Evolutionary conservation across 1,140 invertebrate genomes (phyloP), one percentile per base, ranked within the genome.

Genomic region (Neodiprion virginianus): DNA sequence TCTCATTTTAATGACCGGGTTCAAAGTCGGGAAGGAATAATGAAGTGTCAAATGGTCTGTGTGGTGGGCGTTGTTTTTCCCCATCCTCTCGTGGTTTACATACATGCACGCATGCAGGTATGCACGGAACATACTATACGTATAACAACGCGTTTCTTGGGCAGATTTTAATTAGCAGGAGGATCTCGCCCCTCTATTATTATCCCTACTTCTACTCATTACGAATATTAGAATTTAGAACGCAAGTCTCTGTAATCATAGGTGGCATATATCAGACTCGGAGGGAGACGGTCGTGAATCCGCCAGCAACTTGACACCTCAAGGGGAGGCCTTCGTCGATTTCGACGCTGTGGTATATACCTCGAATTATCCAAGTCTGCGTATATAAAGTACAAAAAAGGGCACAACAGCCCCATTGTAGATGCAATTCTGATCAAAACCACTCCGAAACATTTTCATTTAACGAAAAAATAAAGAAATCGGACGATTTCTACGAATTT

Each of bases 21-120:
- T 49, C 70, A 23, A 53, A 23, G 70, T 47, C 53, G 53, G 11
- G 53, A 61, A 61, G 53, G 80, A 81, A 80, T 79, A 79, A 79
- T 80, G 80, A 81, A 81, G 79, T 81, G 80, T 80, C 80, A 78
- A 81, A 80, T 71, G n/a, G 70, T 50, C 23, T 71, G 53, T 61
- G 12, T 40, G 48, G 70, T 71, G 70, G 70, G 70, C 70, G 70
- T 23, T 48, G 17, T 71, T 61, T 48, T 48, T 49, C 70, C 40
- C n/a, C 14, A 71, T 14, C 23, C 21, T 47, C 48, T 71, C 48
- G 4, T 21, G n/a, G 70, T 23, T 14, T 8, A 7, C 7, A 17
- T 47, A 12, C 48, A 21, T 47, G 47, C n/a, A 49, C 68, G 68
- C 68, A 7, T 65, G 61, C 40, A 69, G 17, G 17, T 21, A 21